Evolutionary conservation across 2,113 vertebrate genomes (phyloP), one percentile per base, ranked within the genome.

Genomic region (Motacilla tschutschensis): DNA sequence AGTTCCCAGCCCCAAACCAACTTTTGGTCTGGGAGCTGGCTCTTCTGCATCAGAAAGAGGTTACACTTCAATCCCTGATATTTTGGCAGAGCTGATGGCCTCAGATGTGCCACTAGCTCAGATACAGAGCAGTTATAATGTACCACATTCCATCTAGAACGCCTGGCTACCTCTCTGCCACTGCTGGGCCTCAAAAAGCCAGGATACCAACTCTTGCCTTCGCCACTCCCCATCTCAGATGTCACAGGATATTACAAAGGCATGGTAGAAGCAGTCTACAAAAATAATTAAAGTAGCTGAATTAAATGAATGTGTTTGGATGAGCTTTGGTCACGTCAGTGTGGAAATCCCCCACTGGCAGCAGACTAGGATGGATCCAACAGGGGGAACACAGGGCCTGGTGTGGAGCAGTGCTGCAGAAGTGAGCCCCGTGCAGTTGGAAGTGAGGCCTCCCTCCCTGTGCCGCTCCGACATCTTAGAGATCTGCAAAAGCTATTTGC

Each of bases 401-500:
- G 43, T 29, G 51, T 21, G 8, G 18, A 70, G 47, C 46, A 57
- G 63, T 2, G 4, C 54, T 38, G 53, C 7, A 4, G 70, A 79
- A 91, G 74, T 3, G 17, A 93, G 70, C 14, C 40, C 63, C 2
- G 0, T 5, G 10, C 60, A 76, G 81, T 13, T 8, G 3, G 77
- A 77, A 88, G 36, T 2, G 11, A 4, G 22, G 59, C 87, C 76
- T 69, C 89, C 36, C 64, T 67, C 48, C 74, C 85, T 24, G 13
- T 1, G 2, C 60, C 0, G 25, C 83, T 85, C 92, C 60, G 57
- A 44, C 70, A 85, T 93, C 65, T 93, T 87, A 94, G 95, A 88
- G 94, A 90, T 93, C 95, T 87, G 79, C 92, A 93, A 96, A 96
- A 97, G 95, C 94, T 94, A 93, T 95, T 92, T 96, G 91, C 91